Conservation (phyloP, 2,113 vertebrate genomes). For the Amazona vittata region DNA sequence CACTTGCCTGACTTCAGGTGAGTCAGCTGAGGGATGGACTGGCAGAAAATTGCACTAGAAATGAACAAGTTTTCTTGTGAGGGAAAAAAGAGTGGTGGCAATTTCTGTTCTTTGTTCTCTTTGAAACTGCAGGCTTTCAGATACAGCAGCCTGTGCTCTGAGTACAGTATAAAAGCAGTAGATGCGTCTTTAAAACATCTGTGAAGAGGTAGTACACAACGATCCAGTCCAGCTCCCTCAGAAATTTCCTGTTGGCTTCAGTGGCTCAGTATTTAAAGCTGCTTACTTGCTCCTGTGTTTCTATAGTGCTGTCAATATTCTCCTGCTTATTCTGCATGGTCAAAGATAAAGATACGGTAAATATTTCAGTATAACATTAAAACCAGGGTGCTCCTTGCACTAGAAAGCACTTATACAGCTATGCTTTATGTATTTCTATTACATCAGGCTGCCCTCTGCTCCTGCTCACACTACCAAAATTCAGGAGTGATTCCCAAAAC, state of each 20-base stretch:
- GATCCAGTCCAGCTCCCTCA: neutral
- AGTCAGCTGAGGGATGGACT: neutral
- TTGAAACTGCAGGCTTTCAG: neutral
- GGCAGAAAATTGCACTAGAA: neutral
- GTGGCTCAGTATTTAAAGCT: neutral
- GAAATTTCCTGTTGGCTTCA: neutral
- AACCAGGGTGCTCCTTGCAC: neutral
- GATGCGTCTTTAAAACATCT: neutral
- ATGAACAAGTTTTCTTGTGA: neutral
- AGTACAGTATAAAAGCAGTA: neutral
- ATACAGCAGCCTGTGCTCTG: neutral
- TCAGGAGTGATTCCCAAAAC: neutral
- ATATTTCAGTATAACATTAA: neutral
- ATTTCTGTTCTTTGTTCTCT: neutral
- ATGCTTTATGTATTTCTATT: neutral
- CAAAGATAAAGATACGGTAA: neutral
- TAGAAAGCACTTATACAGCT: neutral
- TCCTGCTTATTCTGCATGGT: neutral
- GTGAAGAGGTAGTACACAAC: neutral
- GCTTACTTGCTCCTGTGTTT: neutral
- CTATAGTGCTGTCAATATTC: neutral
- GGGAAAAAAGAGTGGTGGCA: neutral
- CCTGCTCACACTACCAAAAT: neutral
- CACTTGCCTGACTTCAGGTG: neutral
- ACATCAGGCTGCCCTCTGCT: neutral